Percentiles rank a stretch among this genome's conserved stretches.
Conservation (phyloP, 2,888 invertebrate species). For the Tetragonisca angustula region DNA sequence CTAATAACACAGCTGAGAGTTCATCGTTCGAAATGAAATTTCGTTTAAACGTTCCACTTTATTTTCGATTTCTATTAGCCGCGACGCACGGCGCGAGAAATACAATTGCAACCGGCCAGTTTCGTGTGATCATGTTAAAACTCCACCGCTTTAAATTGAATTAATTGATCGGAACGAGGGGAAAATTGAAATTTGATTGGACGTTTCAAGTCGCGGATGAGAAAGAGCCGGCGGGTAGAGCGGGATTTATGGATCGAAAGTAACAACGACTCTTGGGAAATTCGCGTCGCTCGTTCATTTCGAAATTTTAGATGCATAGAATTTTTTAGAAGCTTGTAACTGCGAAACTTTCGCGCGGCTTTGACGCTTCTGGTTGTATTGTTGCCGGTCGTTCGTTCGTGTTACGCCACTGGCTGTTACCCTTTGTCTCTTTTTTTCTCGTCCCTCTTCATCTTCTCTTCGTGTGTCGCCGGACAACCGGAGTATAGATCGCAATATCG, state of each 20-base stretch:
- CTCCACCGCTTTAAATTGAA: neutral
- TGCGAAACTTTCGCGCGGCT: slow-evolving; percentile 45
- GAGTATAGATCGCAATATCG: neutral
- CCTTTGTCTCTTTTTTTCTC: neutral
- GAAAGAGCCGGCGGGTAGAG: neutral
- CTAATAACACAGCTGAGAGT: neutral
- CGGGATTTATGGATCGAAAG: slow-evolving; percentile 40
- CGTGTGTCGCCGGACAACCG: neutral
- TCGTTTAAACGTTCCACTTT: neutral
- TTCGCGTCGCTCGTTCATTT: neutral
- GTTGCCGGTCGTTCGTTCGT: slow-evolving; percentile 1
- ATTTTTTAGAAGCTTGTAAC: slow-evolving; percentile 66
- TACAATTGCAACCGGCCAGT: neutral
- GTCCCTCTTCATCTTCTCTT: neutral
- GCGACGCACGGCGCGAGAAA: too few relatives aligned
- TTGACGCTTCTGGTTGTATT: slow-evolving; percentile 37
- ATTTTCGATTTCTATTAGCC: neutral
- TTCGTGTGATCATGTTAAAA: neutral
- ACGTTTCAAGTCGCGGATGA: neutral
- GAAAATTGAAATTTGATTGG: slow-evolving; percentile 34
- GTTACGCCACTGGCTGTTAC: too few relatives aligned
- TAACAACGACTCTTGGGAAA: slow-evolving; percentile 42
- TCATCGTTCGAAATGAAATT: neutral
- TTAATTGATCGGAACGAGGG: slow-evolving; percentile 3
- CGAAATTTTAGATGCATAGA: slow-evolving; percentile 69